Conservation (phyloP, 2,113 vertebrate genomes). For the Setophaga kirtlandii region DNA sequence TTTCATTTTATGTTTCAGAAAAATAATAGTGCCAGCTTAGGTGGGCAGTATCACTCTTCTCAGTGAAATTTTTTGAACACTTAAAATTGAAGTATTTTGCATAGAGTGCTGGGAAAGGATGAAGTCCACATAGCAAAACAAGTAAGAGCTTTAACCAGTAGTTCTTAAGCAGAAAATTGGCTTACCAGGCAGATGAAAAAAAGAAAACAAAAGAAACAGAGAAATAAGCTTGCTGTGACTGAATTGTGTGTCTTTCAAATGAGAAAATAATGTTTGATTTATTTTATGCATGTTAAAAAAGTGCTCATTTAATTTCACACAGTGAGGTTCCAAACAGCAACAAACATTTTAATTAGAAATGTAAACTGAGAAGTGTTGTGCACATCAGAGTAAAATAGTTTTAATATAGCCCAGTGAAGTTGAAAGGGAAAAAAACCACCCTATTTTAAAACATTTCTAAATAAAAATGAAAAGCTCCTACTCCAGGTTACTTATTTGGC, state of each 20-base stretch:
- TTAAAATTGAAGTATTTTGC: slow-evolving; percentile 74
- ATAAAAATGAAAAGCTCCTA: background rate
- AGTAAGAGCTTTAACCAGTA: slow-evolving; percentile 85
- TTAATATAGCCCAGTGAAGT: background rate
- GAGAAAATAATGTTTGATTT: slow-evolving; percentile 83
- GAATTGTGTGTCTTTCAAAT: slow-evolving; percentile 83
- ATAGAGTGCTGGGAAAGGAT: slow-evolving; percentile 81
- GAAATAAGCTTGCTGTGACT: slow-evolving; percentile 89
- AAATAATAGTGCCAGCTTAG: slow-evolving; percentile 4
- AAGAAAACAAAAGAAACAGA: slow-evolving; percentile 88
- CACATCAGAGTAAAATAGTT: slow-evolving; percentile 57
- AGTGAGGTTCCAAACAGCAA: slow-evolving; percentile 82
- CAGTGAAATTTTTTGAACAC: slow-evolving; percentile 72
- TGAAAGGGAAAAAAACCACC: background rate
- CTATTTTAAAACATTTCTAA: slow-evolving; percentile 14
- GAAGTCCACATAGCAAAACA: slow-evolving; percentile 86
- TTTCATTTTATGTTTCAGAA: background rate
- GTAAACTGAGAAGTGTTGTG: slow-evolving; percentile 73
- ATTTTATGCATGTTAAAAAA: slow-evolving; percentile 86
- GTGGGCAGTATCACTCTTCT: background rate
- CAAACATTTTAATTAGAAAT: slow-evolving; percentile 88
- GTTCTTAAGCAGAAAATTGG: slow-evolving; percentile 96
- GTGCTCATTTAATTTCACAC: slow-evolving; percentile 90
- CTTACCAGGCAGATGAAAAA: slow-evolving; percentile 87
- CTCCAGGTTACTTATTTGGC: background rate